Base-by-base conservation (phyloP, 1,140 invertebrate genomes). In the Drosophila chauvacae region DNA sequence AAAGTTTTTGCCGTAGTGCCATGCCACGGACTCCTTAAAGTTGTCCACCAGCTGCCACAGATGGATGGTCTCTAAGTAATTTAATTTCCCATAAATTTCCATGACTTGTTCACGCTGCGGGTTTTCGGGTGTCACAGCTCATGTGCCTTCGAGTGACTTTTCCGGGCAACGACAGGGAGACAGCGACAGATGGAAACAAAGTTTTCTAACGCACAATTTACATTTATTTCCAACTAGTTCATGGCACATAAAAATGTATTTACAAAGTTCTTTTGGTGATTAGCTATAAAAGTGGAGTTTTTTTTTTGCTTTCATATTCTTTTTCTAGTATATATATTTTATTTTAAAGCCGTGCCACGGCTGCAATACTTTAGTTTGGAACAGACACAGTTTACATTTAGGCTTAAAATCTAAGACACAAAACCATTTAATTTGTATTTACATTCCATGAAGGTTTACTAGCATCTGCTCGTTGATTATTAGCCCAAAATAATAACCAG, bases 291-390 rank as follows among this genome's bases (percentile, higher is more conserved):
- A 66, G 44, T 30, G 28, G 51, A 39, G n/a, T 41, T 63, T 62
- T 62, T 41, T 63, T 62, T 62, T 39, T 7, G 10, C 1, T 18
- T 59, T 23, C 62, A 37, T 13, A 42, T 35, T 11, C 10, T 28
- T 45, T 13, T 9, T 44, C 9, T 26, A 44, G 23, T 37, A 39
- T 26, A 37, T 37, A 23, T 63, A 28, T 26, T 61, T 62, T 44
- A 28, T 35, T 63, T 45, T 55, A 55, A 76, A 81, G 85, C 85
- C 74, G 85, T 65, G 64, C 45, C 51, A 70, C 83, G 84, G 84
- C 80, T 77, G 83, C 72, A 87, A 83, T 80, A 80, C 77, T 83
- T 87, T 72, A 75, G 65, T 80, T 77, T 77, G 64, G 23, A 69
- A 81, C 77, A 76, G 37, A 77, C 63, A 73, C 57, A 47, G 53